These are phyloP conservation scores for Caenorhabditis briggsae DNA, from an alignment of 1,140 invertebrate species.

Conservation along the genomic window DNA sequence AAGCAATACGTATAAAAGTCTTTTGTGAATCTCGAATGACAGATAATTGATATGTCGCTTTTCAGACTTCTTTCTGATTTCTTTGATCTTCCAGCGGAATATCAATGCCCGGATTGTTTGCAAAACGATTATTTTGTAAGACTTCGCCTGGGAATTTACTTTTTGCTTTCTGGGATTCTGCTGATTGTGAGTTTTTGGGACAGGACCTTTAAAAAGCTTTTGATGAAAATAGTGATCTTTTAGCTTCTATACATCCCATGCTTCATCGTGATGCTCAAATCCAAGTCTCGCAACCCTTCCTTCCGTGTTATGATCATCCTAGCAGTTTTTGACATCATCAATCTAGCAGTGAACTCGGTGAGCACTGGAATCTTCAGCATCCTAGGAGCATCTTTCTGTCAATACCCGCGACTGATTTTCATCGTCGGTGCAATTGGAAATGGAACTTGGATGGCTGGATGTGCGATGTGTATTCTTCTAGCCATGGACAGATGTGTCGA, in stretches of 20 bases:
- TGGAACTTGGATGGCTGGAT: not conserved
- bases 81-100: not conserved
- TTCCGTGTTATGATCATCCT: slow-evolving; percentile 52
- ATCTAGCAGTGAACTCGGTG: slow-evolving; percentile 27
- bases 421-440: not conserved
- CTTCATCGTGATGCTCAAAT: slow-evolving; percentile 9
- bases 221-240: not conserved
- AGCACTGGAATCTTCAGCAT: slow-evolving; percentile 41
- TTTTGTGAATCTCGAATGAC: not conserved
- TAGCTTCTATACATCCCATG: slow-evolving; percentile 85
- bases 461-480: slow-evolving; percentile 8
- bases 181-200: not conserved
- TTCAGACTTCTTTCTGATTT: not conserved
- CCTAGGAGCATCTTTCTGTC: slow-evolving; percentile 33
- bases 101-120: not conserved
- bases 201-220: not conserved
- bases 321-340: slow-evolving; percentile 29
- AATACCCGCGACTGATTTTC: slow-evolving; percentile 13
- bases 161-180: not conserved
- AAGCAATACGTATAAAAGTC: not conserved
- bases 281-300: not conserved
- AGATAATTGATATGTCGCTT: not conserved
- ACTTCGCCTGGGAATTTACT: not conserved
- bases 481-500: slow-evolving; percentile 39
- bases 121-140: not conserved